These are phyloP conservation scores for Sciaenops ocellatus DNA, from an alignment of 2,797 vertebrate species.

Conservation along the genomic window DNA sequence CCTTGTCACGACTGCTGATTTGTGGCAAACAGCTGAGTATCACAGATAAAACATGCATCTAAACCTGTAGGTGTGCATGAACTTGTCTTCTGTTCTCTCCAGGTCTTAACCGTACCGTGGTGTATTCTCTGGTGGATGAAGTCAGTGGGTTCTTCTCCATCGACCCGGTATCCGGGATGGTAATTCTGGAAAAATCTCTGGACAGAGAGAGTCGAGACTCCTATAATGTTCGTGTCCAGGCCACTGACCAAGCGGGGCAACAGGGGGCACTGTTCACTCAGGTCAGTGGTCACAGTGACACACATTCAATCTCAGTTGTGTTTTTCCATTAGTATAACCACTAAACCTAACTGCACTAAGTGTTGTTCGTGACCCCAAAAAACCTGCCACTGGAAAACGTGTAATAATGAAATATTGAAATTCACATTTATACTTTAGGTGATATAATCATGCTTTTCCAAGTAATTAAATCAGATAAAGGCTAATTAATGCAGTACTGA, in stretches of 20 bases:
- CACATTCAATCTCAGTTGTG: neutral
- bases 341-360: neutral
- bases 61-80: neutral
- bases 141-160: constrained; percentile 93
- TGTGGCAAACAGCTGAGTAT: neutral
- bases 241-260: constrained; percentile 90
- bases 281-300: constrained; percentile 61
- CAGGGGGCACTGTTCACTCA: constrained; percentile 90
- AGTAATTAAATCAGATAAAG: constrained; percentile 14
- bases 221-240: constrained; percentile 89
- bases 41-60: neutral
- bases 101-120: constrained; percentile 92
- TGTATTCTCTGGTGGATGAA: constrained; percentile 91
- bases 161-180: constrained; percentile 91
- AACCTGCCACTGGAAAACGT: too few relatives aligned
- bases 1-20: neutral
- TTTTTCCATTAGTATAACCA: neutral
- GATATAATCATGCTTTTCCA: neutral
- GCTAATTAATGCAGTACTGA: neutral
- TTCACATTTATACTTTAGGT: neutral
- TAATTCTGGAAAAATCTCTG: constrained; percentile 90
- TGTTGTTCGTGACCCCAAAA: neutral
- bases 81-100: constrained; percentile 34
- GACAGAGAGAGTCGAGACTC: constrained; percentile 92
- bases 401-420: neutral